Percentiles rank a stretch among this genome's conserved stretches.
These are phyloP conservation scores for Petrocephalus microphthalmus DNA, from an alignment of 2,113 vertebrate genomes.

Conservation along the genomic window DNA sequence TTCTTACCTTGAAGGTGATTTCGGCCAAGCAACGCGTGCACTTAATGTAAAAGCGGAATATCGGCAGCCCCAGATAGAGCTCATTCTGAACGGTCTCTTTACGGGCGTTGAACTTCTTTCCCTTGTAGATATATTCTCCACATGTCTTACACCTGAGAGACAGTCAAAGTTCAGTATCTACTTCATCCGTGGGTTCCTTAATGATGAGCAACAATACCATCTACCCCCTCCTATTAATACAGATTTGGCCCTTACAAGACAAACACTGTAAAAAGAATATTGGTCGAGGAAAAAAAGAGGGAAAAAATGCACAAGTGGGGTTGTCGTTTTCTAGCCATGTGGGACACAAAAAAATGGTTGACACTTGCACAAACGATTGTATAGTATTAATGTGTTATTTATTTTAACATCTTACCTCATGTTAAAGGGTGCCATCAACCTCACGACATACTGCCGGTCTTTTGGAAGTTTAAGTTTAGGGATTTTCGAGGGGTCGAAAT, in stretches of 20 bases:
- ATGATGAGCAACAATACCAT: background rate
- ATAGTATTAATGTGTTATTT: background rate
- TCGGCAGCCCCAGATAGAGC: constrained; percentile 82
- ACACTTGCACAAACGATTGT: background rate
- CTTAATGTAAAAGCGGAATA: constrained; percentile 96
- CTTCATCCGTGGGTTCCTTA: background rate
- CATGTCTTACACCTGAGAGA: constrained; percentile 80
- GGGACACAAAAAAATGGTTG: background rate
- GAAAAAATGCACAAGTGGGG: background rate
- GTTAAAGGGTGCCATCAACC: constrained; percentile 85
- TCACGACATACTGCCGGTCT: constrained; percentile 80
- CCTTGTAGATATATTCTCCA: constrained; percentile 93
- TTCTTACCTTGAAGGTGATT: constrained; percentile 80
- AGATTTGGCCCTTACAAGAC: background rate
- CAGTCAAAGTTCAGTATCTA: background rate
- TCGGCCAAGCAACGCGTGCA: constrained; percentile 87
- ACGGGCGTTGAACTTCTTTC: constrained; percentile 92
- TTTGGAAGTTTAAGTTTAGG: constrained; percentile 61
- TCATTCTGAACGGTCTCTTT: constrained; percentile 95
- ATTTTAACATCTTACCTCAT: constrained; percentile 63
- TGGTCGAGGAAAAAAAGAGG: background rate
- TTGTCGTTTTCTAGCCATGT: background rate
- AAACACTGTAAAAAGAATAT: background rate
- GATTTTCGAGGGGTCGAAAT: constrained; percentile 67
- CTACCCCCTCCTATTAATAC: background rate